Conservation (phyloP, 2,888 invertebrate genomes). For the Loripinus fragilis region DNA sequence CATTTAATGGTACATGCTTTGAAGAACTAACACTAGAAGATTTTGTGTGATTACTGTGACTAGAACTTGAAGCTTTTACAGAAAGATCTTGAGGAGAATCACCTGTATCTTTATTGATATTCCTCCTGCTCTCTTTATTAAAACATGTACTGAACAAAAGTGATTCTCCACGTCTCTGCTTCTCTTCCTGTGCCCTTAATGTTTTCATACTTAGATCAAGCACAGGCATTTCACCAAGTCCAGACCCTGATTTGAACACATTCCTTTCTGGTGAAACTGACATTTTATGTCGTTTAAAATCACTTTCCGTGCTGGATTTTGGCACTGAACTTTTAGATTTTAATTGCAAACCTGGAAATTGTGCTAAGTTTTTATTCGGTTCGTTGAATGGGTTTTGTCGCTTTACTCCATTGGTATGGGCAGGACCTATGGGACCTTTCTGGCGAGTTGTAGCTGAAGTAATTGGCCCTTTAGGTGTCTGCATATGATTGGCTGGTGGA, state of each 20-base stretch:
- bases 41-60: neutral
- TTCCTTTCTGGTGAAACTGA: slow-evolving; percentile 32
- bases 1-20: slow-evolving; percentile 50
- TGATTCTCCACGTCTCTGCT: slow-evolving; percentile 55
- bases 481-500: slow-evolving; percentile 35
- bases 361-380: slow-evolving; percentile 26
- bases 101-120: slow-evolving; percentile 21
- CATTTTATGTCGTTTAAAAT: slow-evolving; percentile 61
- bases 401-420: slow-evolving; percentile 59
- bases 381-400: slow-evolving; percentile 48
- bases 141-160: slow-evolving; percentile 57
- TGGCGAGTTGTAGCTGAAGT: slow-evolving; percentile 36
- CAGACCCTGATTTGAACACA: slow-evolving; percentile 17
- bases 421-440: slow-evolving; percentile 46
- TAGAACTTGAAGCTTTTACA: slow-evolving; percentile 30
- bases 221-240: slow-evolving; percentile 40
- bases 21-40: slow-evolving; percentile 30
- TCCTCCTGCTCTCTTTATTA: slow-evolving; percentile 33
- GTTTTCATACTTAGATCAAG: slow-evolving; percentile 76
- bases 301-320: slow-evolving; percentile 1
- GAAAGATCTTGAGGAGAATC: slow-evolving; percentile 59
- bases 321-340: neutral
- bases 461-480: slow-evolving; percentile 34
- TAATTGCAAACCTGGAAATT: neutral
- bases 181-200: slow-evolving; percentile 57